A percentile compares a stretch with the other conserved stretches of the same genome.
These are phyloP conservation scores for Macropus fuliginosus DNA, from an alignment of 2,797 vertebrate genomes.

Conservation along the genomic window DNA sequence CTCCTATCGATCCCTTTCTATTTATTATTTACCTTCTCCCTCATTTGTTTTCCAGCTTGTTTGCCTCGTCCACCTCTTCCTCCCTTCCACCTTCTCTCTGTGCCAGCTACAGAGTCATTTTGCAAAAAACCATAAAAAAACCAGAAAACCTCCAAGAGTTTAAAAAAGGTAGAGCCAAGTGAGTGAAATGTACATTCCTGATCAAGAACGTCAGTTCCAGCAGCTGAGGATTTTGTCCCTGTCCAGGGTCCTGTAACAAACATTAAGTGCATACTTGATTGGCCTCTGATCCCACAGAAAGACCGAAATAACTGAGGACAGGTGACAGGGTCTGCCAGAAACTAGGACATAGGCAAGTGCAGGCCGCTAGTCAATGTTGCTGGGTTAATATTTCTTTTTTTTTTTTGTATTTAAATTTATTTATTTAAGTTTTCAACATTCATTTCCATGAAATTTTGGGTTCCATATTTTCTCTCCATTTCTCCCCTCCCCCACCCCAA, in stretches of 20 bases:
- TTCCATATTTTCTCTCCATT: no score
- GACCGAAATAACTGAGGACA: neutral
- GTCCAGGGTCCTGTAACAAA: neutral
- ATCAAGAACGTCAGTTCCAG: neutral
- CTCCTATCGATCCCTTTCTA: constrained; percentile 37
- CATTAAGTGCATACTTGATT: neutral
- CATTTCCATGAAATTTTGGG: no score
- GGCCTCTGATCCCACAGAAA: neutral
- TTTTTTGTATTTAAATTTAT: no score
- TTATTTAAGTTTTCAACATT: no score
- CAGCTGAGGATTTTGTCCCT: neutral
- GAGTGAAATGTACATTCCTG: neutral
- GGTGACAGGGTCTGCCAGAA: neutral
- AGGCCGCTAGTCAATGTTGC: neutral
- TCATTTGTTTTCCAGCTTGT: constrained; percentile 13
- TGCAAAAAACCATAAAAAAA: neutral
- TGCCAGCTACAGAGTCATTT: neutral
- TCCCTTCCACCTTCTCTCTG: neutral
- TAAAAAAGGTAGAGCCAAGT: neutral
- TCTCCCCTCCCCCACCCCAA: no score
- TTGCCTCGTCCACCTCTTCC: neutral
- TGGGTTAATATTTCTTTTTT: neutral
- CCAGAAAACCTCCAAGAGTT: neutral
- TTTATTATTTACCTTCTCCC: constrained; percentile 1
- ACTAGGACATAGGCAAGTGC: neutral